Conservation (phyloP, 2,797 vertebrate genomes). For the Acanthurus lineatus region DNA sequence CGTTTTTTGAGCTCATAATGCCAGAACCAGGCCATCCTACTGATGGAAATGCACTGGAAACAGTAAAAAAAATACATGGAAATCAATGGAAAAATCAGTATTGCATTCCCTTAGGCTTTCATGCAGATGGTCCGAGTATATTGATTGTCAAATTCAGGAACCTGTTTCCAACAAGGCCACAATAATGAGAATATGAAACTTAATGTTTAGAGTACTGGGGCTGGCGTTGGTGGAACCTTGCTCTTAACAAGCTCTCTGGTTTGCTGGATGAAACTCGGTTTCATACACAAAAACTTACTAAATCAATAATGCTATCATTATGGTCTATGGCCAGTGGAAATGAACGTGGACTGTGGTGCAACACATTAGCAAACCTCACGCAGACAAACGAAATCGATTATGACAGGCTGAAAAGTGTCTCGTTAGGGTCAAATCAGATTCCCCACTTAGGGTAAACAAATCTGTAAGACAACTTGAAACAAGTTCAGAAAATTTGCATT, state of each 20-base stretch:
- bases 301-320: constrained; percentile 53
- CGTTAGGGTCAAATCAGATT: constrained; percentile 53
- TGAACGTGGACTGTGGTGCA: constrained; percentile 35
- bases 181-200: constrained; percentile 30
- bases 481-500: constrained; percentile 73
- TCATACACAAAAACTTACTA: constrained; percentile 29
- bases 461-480: constrained; percentile 54
- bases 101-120: constrained; percentile 18
- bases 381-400: constrained; percentile 39
- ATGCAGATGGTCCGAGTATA: constrained; percentile 32
- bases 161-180: constrained; percentile 46
- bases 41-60: constrained; percentile 36
- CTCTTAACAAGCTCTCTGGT: constrained; percentile 32
- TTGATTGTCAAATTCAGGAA: constrained; percentile 41
- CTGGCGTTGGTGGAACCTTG: constrained; percentile 20
- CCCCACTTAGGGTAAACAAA: constrained; percentile 29
- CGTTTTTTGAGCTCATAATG: constrained; percentile 15
- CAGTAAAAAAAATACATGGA: constrained; percentile 5
- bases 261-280: constrained; percentile 25
- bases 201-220: neutral
- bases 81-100: constrained; percentile 32
- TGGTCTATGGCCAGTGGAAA: constrained; percentile 27
- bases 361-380: constrained; percentile 49
- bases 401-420: constrained; percentile 49
- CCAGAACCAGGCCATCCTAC: constrained; percentile 15